Evolutionary conservation across 2,888 invertebrate genomes (phyloP).

Genomic region (Drosophila barbarae): DNA sequence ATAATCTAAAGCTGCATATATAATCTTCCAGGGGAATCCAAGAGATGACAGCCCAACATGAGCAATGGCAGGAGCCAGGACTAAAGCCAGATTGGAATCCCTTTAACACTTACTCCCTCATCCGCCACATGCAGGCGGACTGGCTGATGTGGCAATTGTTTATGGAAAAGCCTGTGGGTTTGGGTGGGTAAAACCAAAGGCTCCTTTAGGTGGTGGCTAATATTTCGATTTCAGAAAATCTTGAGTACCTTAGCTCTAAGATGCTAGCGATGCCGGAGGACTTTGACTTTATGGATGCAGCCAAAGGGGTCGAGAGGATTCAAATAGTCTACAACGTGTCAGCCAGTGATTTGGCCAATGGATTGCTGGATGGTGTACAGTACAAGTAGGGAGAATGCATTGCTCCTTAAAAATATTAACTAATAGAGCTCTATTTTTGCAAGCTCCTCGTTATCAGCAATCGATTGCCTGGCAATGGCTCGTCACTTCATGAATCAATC

Average conservation of each 20-base stretch:
- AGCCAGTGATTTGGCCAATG: conserved; percentile 15
- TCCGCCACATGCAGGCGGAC: conserved; percentile 34
- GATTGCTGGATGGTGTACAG: conserved; percentile 18
- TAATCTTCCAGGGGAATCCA: conserved; percentile 28
- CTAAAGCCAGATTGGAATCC: not conserved
- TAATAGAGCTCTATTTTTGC: too few species aligned
- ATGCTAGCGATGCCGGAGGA: not conserved
- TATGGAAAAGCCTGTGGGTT: conserved; percentile 11
- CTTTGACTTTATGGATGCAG: conserved; percentile 20
- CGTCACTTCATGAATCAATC: not conserved
- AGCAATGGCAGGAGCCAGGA: not conserved
- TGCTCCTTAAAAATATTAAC: not conserved
- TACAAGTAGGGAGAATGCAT: conserved; percentile 22
- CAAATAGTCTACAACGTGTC: conserved; percentile 13
- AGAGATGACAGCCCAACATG: not conserved
- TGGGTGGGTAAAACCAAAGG: conserved; percentile 1
- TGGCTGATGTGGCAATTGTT: conserved; percentile 39
- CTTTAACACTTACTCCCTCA: conserved; percentile 12
- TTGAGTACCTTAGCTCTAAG: not conserved
- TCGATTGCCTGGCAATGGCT: conserved; percentile 26
- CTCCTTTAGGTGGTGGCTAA: not conserved
- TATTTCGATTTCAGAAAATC: conserved; percentile 1
- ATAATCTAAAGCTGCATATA: too few species aligned
- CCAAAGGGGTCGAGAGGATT: conserved; percentile 1
- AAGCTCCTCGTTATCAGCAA: conserved; percentile 14